A percentile compares a stretch with the other conserved stretches of the same genome.
Conservation (phyloP, 2,797 vertebrate species). For the Helarctos malayanus region DNA sequence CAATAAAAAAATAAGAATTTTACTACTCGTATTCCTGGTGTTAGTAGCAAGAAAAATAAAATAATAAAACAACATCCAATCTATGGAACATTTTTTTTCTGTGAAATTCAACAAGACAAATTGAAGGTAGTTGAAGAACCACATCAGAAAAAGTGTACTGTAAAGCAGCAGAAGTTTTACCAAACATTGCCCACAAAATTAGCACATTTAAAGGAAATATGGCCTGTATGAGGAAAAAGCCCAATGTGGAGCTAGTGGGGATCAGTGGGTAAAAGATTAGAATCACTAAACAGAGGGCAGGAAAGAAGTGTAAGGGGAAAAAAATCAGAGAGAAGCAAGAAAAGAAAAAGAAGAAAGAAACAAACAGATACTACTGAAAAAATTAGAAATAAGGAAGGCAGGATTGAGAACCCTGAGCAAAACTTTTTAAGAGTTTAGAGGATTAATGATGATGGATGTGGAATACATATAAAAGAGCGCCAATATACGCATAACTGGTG, state of each 20-base stretch:
- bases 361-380: neutral
- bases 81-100: neutral
- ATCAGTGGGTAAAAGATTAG: neutral
- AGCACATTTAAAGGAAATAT: neutral
- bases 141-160: neutral
- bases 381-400: neutral
- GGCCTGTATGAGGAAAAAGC: neutral
- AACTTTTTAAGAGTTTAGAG: neutral
- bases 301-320: neutral
- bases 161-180: neutral
- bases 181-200: neutral
- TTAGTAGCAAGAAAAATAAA: slow-evolving; percentile 24
- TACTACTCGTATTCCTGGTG: neutral
- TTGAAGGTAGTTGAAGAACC: neutral
- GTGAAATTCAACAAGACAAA: neutral
- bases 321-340: neutral
- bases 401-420: neutral
- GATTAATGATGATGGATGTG: neutral
- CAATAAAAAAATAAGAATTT: neutral
- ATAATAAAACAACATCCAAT: neutral
- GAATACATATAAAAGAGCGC: neutral
- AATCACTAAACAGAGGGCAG: neutral
- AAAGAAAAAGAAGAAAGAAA: neutral
- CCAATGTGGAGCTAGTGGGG: neutral
- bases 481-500: neutral